Evolutionary conservation across 2,113 vertebrate genomes (phyloP).

Genomic region (Gymnogyps californianus): DNA sequence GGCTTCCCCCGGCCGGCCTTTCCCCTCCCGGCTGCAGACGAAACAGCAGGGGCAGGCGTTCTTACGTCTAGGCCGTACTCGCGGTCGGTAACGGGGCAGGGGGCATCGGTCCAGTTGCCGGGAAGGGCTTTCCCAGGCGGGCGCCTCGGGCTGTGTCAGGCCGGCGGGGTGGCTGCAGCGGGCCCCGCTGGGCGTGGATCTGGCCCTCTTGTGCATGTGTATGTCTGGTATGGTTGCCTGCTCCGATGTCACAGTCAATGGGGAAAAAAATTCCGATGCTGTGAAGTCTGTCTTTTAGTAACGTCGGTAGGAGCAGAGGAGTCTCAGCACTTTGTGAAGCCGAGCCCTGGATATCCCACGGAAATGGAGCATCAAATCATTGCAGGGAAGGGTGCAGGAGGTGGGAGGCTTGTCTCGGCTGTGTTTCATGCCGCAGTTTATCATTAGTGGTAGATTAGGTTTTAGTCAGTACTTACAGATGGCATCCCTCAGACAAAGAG

Average conservation of each 20-base stretch:
- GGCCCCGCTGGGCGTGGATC: neutral
- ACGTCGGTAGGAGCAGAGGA: neutral
- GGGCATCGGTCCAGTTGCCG: neutral
- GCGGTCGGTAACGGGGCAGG: neutral
- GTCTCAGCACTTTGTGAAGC: neutral
- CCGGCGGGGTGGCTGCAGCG: neutral
- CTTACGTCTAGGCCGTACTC: neutral
- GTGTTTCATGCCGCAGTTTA: neutral
- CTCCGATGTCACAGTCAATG: neutral
- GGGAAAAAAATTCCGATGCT: accelerated
- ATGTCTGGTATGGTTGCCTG: neutral
- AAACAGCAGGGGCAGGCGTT: neutral
- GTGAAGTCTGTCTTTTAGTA: neutral
- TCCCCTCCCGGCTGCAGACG: neutral
- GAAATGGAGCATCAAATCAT: neutral
- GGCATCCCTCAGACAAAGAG: neutral
- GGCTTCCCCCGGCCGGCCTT: neutral
- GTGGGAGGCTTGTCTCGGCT: neutral
- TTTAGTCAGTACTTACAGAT: neutral
- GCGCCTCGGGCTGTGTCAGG: neutral
- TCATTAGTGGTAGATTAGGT: neutral
- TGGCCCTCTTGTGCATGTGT: neutral
- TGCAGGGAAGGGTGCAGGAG: neutral
- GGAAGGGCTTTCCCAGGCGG: neutral
- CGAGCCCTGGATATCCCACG: neutral